Evolutionary conservation across 1,140 invertebrate species (phyloP), one percentile per base, ranked within the genome.

Genomic region (Pachypsylla venusta): DNA sequence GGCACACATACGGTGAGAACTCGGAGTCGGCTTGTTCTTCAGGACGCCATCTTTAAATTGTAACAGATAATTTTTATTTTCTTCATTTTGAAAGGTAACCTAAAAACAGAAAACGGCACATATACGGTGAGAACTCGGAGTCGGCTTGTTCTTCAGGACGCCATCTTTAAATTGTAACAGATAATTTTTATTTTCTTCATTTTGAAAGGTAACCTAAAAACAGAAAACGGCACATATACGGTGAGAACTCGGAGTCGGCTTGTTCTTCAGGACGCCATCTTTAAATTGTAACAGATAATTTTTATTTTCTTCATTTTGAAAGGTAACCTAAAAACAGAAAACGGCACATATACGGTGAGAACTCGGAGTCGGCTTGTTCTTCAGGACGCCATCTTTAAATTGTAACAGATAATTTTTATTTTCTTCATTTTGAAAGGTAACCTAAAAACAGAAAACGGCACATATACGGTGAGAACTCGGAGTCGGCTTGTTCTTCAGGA

Each of bases 271-370:
- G 40, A 80, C 70, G 1, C 84, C 84, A 62, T 83, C 74, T 60
- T 82, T 80, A 70, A 85, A 90, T 61, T 80, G 80, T 60, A 94
- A 77, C 67, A 96, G 78, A 74, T 96, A 94, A 57, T 80, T 77
- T 75, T 95, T 93, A 74, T 98, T 97, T 66, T 93, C 89, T 73
- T 89, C 83, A 73, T 96, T 95, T 74, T 91, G 84, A 70, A 92
- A 85, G n/a, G 93, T 94, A 53, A 96, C 87, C 88, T 92, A 71
- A n/a, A 69, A 70, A 60, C 60, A 55, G 65, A 66, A 67, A 65
- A 64, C 35, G 35, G 12, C n/a, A 19, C 5, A 19, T 12, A 16
- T 54, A 16, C n/a, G n/a, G n/a, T n/a, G n/a, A n/a, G n/a, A n/a
- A n/a, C n/a, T n/a, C n/a, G n/a, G n/a, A n/a, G n/a, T n/a, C n/a